A percentile compares a stretch with the other conserved stretches of the same genome.
phyloP scores from a whole-genome alignment of 2,888 invertebrate genomes.

The Macrostomum cliftonense region DNA sequence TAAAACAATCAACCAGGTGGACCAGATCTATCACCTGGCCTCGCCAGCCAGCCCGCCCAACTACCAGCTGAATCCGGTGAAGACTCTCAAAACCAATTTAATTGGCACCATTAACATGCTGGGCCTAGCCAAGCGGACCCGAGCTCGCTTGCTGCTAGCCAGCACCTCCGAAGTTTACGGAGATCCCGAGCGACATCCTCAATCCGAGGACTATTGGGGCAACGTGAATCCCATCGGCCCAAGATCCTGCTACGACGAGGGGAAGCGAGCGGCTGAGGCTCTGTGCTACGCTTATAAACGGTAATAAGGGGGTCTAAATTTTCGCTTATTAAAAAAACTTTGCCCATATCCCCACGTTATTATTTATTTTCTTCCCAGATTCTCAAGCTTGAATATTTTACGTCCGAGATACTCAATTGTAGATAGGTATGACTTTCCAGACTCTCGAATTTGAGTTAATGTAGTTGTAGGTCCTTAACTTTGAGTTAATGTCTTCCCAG shows the following conservation, averaged over 20 bases:
- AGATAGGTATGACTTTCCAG: too few relatives aligned
- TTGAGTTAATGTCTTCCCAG: too few relatives aligned
- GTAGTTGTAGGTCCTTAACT: too few relatives aligned
- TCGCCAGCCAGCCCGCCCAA: slow-evolving; percentile 97
- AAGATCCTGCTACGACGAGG: slow-evolving; percentile 92
- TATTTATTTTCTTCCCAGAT: too few relatives aligned
- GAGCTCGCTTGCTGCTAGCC: slow-evolving; percentile 77
- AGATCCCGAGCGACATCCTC: slow-evolving; percentile 92
- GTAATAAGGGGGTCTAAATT: slow-evolving; percentile 39
- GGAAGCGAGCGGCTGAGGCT: slow-evolving; percentile 92
- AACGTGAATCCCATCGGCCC: slow-evolving; percentile 82
- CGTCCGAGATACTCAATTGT: too few relatives aligned
- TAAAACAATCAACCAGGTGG: too few relatives aligned
- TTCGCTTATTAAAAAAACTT: neutral
- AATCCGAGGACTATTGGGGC: slow-evolving; percentile 93
- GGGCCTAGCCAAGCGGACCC: slow-evolving; percentile 71
- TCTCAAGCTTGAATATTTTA: too few relatives aligned
- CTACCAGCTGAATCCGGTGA: slow-evolving; percentile 98
- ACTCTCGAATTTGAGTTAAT: too few relatives aligned
- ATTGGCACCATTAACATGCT: slow-evolving; percentile 50
- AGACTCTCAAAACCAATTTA: slow-evolving; percentile 95
- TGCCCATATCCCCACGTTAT: too few relatives aligned
- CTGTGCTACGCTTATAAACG: slow-evolving; percentile 86
- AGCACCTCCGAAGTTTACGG: slow-evolving; percentile 98
- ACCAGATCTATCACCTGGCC: slow-evolving; percentile 85